Percentiles rank a stretch among this genome's conserved stretches.
These are phyloP conservation scores for Atrichornis clamosus DNA, from an alignment of 2,113 vertebrate genomes.

Conservation along the genomic window DNA sequence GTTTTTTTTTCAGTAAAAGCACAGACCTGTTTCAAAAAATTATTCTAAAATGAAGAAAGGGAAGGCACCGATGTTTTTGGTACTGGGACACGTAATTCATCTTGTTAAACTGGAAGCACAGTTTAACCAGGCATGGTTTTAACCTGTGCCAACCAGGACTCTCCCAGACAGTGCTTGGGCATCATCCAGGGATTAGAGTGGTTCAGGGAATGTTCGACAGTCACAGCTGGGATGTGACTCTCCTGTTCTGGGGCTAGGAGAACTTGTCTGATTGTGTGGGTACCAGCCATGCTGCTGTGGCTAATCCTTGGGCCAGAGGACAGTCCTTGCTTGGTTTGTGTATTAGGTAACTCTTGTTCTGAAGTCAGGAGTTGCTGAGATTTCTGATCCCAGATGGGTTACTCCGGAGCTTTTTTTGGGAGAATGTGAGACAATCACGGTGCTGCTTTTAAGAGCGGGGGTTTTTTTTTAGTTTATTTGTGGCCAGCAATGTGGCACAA, in stretches of 20 bases:
- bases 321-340: too few species aligned
- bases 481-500: neutral
- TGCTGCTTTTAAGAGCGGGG: neutral
- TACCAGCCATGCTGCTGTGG: too few species aligned
- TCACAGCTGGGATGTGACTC: too few species aligned
- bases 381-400: neutral
- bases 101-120: too few species aligned
- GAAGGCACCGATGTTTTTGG: neutral
- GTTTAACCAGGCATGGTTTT: too few species aligned
- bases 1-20: neutral
- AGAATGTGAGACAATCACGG: neutral
- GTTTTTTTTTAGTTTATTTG: neutral
- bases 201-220: too few species aligned
- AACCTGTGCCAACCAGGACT: too few species aligned
- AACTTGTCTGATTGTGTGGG: too few species aligned
- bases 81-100: fast-evolving
- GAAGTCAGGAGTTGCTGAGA: neutral
- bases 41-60: neutral
- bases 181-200: too few species aligned
- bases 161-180: too few species aligned
- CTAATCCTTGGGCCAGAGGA: too few species aligned
- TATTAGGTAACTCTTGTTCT: neutral
- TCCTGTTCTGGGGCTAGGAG: too few species aligned
- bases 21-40: neutral
- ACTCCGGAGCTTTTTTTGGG: neutral